These are phyloP conservation scores for Alethe diademata DNA, from an alignment of 2,113 vertebrate species.

Conservation along the genomic window DNA sequence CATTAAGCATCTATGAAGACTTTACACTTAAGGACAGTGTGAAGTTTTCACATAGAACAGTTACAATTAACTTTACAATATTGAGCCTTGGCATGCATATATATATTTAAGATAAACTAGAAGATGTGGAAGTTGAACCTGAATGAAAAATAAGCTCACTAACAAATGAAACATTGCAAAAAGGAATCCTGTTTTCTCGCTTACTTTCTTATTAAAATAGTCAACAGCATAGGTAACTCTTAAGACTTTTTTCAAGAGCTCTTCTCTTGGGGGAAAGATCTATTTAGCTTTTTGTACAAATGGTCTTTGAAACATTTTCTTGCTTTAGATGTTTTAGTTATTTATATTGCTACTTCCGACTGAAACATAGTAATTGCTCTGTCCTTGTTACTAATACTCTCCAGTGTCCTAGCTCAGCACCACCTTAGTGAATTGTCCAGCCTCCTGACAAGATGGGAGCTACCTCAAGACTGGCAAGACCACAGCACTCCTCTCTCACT, in stretches of 20 bases:
- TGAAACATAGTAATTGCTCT: not conserved
- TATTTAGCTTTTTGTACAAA: not conserved
- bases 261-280: not conserved
- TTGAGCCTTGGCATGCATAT: not conserved
- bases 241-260: not conserved
- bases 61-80: not conserved
- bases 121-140: not conserved
- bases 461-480: not conserved
- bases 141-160: not conserved
- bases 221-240: not conserved
- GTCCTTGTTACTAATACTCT: not conserved
- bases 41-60: not conserved
- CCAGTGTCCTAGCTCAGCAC: not conserved
- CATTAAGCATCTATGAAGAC: not conserved
- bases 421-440: not conserved
- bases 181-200: not conserved
- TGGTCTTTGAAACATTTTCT: not conserved
- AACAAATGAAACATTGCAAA: not conserved
- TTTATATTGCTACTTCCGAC: fast-evolving
- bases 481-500: not conserved
- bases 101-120: not conserved
- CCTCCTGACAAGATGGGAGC: not conserved
- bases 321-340: not conserved
- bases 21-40: not conserved
- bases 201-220: not conserved